Evolutionary conservation across 2,797 vertebrate species (phyloP), one percentile per base, ranked within the genome.

Genomic region (Bovichtus variegatus): DNA sequence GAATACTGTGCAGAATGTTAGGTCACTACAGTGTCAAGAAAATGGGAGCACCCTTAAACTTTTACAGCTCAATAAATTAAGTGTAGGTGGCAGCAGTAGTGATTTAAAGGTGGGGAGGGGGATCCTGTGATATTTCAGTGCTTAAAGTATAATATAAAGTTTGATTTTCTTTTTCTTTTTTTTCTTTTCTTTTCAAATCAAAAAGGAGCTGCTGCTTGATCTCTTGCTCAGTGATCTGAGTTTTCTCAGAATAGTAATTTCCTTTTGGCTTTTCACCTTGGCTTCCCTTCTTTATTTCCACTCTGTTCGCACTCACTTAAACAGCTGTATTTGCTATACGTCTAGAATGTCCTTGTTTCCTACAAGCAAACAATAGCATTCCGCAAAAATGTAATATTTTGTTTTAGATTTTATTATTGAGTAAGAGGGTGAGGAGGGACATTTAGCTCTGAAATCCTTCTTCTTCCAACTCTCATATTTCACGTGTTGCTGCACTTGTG

Each of bases 211-310:
- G 51, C 72, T 53, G 38, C 80, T 72, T 76, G 60, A 87, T 87
- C 76, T 87, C 61, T 74, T 38, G 59, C 61, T 71, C 74, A 82
- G 66, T 60, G 73, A 80, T 47, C 63, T 57, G 40, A 76, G 64
- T 80, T 80, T 80, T 71, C 41, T 46, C 61, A 78, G 73, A 87
- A 88, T 66, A 69, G 55, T 74, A 66, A 63, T 86, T 84, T 70
- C 69, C 38, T 75, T 69, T 65, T 81, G 71, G 62, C 50, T 75
- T 79, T 70, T 85, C 69, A 78, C 66, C 73, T 80, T 72, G 46
- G 34, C 71, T 82, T 60, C 50, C 59, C 82, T 43, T 53, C 49
- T 74, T 74, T 65, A 72, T 79, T 76, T 73, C 55, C 58, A 27
- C 19, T 76, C 49, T 25, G 47, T 58, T 83, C 53, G 58, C 40